A percentile compares a stretch with the other conserved stretches of the same genome.
These are phyloP conservation scores for Rissa tridactyla DNA, from an alignment of 2,113 vertebrate genomes.

Conservation along the genomic window DNA sequence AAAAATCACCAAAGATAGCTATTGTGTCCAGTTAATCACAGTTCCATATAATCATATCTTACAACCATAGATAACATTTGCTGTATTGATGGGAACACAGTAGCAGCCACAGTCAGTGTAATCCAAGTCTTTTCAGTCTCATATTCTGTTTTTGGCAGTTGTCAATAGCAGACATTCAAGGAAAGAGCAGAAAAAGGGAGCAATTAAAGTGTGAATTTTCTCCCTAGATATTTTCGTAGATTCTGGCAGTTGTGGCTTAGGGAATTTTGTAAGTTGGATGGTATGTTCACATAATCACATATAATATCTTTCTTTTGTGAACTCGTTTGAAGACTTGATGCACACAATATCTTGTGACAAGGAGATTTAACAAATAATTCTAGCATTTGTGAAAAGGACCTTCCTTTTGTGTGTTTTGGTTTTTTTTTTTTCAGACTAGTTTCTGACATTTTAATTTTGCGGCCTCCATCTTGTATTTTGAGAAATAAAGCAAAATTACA, in stretches of 20 bases:
- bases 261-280: not conserved
- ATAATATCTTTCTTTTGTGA: not conserved
- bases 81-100: not conserved
- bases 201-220: not conserved
- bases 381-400: not conserved
- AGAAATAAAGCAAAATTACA: not conserved
- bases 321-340: not conserved
- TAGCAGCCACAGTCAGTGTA: not conserved
- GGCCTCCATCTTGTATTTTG: not conserved
- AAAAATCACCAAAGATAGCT: not conserved
- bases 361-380: not conserved
- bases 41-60: not conserved
- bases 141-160: not conserved
- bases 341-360: not conserved
- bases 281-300: not conserved
- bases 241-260: not conserved
- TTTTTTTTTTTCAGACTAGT: not conserved
- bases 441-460: not conserved
- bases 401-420: not conserved
- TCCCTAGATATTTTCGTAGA: not conserved
- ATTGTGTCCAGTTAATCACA: not conserved
- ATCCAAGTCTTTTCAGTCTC: not conserved
- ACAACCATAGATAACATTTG: not conserved
- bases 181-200: not conserved
- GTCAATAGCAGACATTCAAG: not conserved